A percentile compares a stretch with the other conserved stretches of the same genome.
Evolutionary conservation across 2,888 invertebrate species (phyloP).

Genomic region (Ptilodon capucinus): DNA sequence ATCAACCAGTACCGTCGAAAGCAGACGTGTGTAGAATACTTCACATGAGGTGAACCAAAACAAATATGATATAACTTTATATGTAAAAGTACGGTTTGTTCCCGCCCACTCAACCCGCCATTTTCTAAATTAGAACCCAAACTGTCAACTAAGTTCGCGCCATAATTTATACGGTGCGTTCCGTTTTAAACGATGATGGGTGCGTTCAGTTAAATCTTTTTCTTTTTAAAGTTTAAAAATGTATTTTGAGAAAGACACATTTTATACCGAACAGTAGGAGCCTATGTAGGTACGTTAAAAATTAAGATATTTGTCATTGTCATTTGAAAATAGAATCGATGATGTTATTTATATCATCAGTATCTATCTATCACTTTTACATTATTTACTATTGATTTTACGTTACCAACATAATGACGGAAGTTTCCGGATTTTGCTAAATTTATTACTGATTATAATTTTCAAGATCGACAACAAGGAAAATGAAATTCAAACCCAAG

Average conservation of each 20-base stretch:
- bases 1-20: constrained; percentile 47
- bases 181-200: constrained; percentile 35
- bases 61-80: constrained; percentile 14
- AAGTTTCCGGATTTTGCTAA: too few species aligned
- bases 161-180: constrained; percentile 41
- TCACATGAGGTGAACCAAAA: constrained; percentile 20
- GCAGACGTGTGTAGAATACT: constrained; percentile 38
- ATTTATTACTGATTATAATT: too few species aligned
- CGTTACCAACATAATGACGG: too few species aligned
- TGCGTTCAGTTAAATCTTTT: constrained; percentile 21
- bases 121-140: constrained; percentile 41
- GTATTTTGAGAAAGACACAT: constrained; percentile 26
- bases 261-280: constrained; percentile 16
- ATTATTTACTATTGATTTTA: too few species aligned
- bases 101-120: constrained; percentile 23
- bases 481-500: constrained; percentile 4
- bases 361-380: too few species aligned
- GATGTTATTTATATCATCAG: too few species aligned
- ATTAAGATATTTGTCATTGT: constrained; percentile 21
- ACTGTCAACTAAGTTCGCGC: constrained; percentile 41
- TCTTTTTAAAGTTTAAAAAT: constrained; percentile 19
- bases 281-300: too few species aligned
- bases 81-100: constrained; percentile 16
- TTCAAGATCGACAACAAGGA: too few species aligned
- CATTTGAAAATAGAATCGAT: not conserved